These are phyloP conservation scores for Ceratina calcarata DNA, from an alignment of 1,140 invertebrate species.

Conservation along the genomic window DNA sequence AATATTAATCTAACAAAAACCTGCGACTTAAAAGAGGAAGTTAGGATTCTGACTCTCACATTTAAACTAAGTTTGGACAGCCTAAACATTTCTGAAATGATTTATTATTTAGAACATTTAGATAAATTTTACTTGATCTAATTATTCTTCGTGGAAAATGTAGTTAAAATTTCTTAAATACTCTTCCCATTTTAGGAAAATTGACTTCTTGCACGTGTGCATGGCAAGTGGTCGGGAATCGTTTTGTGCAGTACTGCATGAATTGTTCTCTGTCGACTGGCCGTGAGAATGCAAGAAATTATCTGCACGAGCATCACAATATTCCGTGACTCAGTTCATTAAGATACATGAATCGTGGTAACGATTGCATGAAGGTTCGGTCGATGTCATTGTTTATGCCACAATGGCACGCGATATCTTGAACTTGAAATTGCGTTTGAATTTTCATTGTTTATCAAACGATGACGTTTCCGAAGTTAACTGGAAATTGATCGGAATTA, in stretches of 20 bases:
- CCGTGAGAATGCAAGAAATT: constrained; percentile 38
- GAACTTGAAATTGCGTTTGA: background rate
- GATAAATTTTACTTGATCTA: background rate
- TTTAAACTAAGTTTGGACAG: too few relatives aligned
- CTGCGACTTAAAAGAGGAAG: too few relatives aligned
- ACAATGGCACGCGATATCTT: background rate
- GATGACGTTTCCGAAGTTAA: background rate
- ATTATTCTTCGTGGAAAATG: too few relatives aligned
- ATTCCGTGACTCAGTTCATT: constrained; percentile 27
- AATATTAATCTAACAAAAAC: too few relatives aligned
- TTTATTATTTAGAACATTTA: background rate
- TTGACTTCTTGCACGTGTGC: too few relatives aligned
- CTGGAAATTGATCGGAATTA: background rate
- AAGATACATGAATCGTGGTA: constrained; percentile 4
- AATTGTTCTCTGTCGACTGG: constrained; percentile 16
- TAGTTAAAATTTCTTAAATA: too few relatives aligned
- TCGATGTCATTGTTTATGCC: background rate
- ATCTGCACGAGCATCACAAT: constrained; percentile 21
- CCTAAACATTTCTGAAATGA: too few relatives aligned
- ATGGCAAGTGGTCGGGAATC: background rate
- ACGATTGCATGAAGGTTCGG: constrained; percentile 12
- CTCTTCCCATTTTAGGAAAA: too few relatives aligned
- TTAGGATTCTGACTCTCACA: too few relatives aligned
- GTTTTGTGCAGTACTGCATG: constrained; percentile 1
- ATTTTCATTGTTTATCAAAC: background rate